Conservation (phyloP, 2,797 vertebrate species). For the Gymnocypris eckloni region DNA sequence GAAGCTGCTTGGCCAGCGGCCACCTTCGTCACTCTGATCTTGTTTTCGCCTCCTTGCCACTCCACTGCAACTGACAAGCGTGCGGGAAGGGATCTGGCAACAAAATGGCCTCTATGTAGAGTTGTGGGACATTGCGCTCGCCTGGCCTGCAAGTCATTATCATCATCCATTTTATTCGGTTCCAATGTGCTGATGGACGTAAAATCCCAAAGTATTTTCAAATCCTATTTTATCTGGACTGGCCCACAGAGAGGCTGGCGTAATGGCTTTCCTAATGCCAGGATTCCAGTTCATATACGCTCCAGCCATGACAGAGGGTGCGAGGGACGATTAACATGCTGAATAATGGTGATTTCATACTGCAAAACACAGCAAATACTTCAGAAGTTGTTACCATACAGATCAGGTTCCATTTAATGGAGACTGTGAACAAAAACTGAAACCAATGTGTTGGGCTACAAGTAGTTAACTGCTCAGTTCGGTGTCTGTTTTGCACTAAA, state of each 20-base stretch:
- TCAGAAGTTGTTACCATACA: conserved; percentile 41
- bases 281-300: conserved; percentile 31
- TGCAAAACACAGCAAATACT: conserved; percentile 9
- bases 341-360: conserved; percentile 56
- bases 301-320: conserved; percentile 12
- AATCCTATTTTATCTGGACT: conserved; percentile 41
- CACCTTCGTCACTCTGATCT: conserved; percentile 53
- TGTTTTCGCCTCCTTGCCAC: conserved; percentile 54
- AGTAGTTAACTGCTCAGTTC: conserved; percentile 44
- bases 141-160: conserved; percentile 52
- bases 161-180: conserved; percentile 51
- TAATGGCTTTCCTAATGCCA: conserved; percentile 36
- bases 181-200: conserved; percentile 49
- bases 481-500: conserved; percentile 49
- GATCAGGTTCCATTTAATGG: conserved; percentile 49
- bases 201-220: conserved; percentile 44
- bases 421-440: conserved; percentile 53
- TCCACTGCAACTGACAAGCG: conserved; percentile 51
- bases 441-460: conserved; percentile 34
- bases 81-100: conserved; percentile 49
- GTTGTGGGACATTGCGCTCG: conserved; percentile 30
- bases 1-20: conserved; percentile 47
- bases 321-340: conserved; percentile 25
- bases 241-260: conserved; percentile 12
- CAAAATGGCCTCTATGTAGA: conserved; percentile 53